These are phyloP conservation scores for Redunca redunca DNA, from an alignment of 2,113 vertebrate species.

Conservation along the genomic window DNA sequence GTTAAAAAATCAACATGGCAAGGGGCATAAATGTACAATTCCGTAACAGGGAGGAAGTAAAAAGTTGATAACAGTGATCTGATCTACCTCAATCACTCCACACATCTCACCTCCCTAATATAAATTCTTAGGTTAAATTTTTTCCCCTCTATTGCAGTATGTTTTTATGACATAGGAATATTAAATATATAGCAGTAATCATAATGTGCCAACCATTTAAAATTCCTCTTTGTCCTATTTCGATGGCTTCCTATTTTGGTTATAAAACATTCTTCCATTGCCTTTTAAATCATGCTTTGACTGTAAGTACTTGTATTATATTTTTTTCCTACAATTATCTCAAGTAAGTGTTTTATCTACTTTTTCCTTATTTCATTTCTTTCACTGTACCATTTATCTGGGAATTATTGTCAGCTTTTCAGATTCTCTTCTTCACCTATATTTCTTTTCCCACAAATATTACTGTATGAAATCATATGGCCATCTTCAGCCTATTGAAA, in stretches of 20 bases:
- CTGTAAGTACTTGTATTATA: neutral
- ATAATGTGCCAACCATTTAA: neutral
- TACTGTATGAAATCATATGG: neutral
- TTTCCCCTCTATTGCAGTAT: neutral
- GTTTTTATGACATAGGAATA: neutral
- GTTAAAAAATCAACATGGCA: neutral
- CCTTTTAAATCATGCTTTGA: conserved; percentile 11
- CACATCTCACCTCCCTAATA: neutral
- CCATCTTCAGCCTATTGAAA: neutral
- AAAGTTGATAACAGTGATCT: neutral
- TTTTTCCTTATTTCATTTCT: neutral
- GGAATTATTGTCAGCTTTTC: conserved; percentile 10
- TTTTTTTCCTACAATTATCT: neutral
- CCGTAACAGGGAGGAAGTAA: neutral
- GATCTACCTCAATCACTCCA: neutral
- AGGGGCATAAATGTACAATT: neutral
- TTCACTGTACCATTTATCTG: neutral
- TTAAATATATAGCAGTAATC: neutral
- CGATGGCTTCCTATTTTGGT: neutral
- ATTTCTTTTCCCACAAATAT: neutral
- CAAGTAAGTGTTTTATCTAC: neutral
- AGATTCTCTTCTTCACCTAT: neutral
- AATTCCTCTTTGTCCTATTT: neutral
- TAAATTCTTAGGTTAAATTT: neutral
- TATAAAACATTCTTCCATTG: neutral